These are phyloP conservation scores for Diachasma alloeum DNA, from an alignment of 1,140 invertebrate species.

Conservation along the genomic window DNA sequence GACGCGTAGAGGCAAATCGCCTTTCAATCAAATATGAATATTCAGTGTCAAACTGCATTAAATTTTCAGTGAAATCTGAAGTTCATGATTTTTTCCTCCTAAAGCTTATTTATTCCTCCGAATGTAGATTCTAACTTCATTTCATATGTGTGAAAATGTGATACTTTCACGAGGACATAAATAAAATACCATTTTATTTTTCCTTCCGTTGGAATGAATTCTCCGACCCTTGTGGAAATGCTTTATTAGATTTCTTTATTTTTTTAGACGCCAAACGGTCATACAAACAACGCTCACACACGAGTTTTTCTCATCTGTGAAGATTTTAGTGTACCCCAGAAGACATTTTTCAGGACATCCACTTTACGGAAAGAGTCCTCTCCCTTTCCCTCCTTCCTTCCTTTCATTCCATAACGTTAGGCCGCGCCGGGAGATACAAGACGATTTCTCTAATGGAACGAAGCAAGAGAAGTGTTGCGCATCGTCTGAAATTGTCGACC, in stretches of 20 bases:
- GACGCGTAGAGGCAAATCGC: no score
- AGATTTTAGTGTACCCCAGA: neutral
- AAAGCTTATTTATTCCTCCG: no score
- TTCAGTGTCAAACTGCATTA: no score
- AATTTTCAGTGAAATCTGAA: no score
- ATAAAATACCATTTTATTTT: no score
- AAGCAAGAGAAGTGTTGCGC: constrained; percentile 6
- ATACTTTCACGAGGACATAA: no score
- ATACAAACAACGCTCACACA: neutral
- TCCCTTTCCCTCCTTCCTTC: neutral
- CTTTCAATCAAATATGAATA: no score
- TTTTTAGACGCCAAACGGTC: neutral
- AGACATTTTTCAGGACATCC: constrained; percentile 19
- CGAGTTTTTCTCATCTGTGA: neutral
- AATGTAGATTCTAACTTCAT: no score
- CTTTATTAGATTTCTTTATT: neutral
- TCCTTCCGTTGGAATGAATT: no score
- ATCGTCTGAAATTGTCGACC: constrained; percentile 23
- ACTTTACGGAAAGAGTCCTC: neutral
- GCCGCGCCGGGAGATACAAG: neutral
- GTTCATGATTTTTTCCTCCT: no score
- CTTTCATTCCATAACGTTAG: neutral
- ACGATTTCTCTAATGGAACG: constrained; percentile 29
- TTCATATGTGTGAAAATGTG: no score
- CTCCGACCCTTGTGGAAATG: no score